A percentile compares a stretch with the other conserved stretches of the same genome.
Conservation (phyloP, 2,888 invertebrate genomes). For the Aleiodes leptofemur region DNA sequence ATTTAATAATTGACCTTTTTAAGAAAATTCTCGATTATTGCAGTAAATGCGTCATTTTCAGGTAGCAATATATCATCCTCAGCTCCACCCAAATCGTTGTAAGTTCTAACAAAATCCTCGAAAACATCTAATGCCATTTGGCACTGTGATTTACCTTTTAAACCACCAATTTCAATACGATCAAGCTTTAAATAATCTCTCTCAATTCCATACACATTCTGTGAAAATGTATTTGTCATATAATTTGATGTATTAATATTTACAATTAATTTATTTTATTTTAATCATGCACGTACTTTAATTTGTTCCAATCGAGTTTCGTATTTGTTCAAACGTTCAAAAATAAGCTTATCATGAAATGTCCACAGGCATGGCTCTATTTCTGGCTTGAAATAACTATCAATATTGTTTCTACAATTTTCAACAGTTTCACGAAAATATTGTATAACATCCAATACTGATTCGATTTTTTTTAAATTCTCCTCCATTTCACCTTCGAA, state of each 20-base stretch:
- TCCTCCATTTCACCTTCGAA: conserved; percentile 93
- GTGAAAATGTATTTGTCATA: conserved; percentile 55
- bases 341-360: conserved; percentile 84
- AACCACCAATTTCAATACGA: conserved; percentile 87
- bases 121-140: conserved; percentile 75
- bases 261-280: neutral
- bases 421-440: conserved; percentile 78
- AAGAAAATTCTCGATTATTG: conserved; percentile 81
- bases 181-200: conserved; percentile 91
- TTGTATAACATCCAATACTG: conserved; percentile 76
- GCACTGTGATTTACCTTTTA: conserved; percentile 80
- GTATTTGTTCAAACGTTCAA: conserved; percentile 82
- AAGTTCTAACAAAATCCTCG: conserved; percentile 67
- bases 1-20: conserved; percentile 72
- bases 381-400: conserved; percentile 77
- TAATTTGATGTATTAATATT: conserved; percentile 7
- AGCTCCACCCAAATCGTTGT: conserved; percentile 71
- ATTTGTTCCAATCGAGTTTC: conserved; percentile 81
- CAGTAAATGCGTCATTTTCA: conserved; percentile 80
- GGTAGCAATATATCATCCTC: conserved; percentile 87
- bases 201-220: conserved; percentile 84
- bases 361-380: conserved; percentile 82
- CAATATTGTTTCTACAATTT: conserved; percentile 78
- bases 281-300: conserved; percentile 62
- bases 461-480: conserved; percentile 79